Percentiles rank a stretch among this genome's conserved stretches.
Evolutionary conservation across 2,888 invertebrate genomes (phyloP).

Genomic region (Schizaphis graminum): DNA sequence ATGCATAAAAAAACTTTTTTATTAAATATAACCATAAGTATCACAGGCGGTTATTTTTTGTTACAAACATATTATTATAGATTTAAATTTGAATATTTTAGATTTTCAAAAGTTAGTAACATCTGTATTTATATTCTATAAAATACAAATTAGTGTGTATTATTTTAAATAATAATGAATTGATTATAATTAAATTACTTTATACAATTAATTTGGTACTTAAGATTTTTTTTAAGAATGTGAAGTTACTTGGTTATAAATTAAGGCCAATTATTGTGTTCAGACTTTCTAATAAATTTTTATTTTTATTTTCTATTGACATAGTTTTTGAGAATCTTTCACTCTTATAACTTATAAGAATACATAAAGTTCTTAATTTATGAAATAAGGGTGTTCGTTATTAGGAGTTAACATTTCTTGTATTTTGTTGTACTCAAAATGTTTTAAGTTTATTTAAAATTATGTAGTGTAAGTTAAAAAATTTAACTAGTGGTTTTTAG

Average conservation of each 20-base stretch:
- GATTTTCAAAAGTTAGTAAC: background rate
- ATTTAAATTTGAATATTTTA: background rate
- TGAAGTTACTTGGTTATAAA: background rate
- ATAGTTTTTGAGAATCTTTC: background rate
- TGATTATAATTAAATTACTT: background rate
- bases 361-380: background rate
- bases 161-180: background rate
- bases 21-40: background rate
- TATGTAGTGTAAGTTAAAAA: background rate
- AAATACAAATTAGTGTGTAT: background rate
- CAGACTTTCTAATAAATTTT: background rate
- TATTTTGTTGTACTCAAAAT: background rate
- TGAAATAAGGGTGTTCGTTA: background rate
- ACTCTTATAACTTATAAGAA: background rate
- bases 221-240: background rate
- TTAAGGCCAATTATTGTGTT: background rate
- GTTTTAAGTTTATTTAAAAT: background rate
- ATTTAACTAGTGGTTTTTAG: background rate
- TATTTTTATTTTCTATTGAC: background rate
- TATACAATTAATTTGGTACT: background rate
- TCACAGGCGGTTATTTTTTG: background rate
- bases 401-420: background rate
- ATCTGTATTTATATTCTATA: background rate
- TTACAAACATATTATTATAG: background rate
- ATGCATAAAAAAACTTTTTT: background rate